Conservation (phyloP, 2,797 vertebrate species). For the Xyrichtys novacula region DNA sequence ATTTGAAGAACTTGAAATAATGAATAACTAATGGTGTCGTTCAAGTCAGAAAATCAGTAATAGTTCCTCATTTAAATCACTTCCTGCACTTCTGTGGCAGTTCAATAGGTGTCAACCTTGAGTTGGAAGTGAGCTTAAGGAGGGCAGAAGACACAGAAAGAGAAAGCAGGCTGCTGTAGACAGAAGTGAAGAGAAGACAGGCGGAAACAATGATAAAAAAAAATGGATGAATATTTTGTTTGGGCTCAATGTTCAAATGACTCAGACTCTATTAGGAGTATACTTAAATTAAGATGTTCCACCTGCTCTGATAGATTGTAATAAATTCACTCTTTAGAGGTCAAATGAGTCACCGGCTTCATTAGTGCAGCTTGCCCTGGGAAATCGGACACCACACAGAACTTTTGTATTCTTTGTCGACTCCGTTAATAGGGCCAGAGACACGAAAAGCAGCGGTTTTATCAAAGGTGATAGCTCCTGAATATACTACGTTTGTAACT, state of each 20-base stretch:
- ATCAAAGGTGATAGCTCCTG: conserved; percentile 45
- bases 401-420: conserved; percentile 36
- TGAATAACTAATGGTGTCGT: too few species aligned
- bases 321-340: conserved; percentile 66
- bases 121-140: conserved; percentile 30
- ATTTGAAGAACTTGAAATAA: not conserved
- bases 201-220: conserved; percentile 24
- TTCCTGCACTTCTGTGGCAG: conserved; percentile 27
- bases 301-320: conserved; percentile 41
- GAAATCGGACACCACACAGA: conserved; percentile 48
- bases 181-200: conserved; percentile 14
- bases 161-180: not conserved
- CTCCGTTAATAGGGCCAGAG: conserved; percentile 35
- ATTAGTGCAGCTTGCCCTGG: conserved; percentile 54
- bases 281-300: conserved; percentile 56
- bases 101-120: conserved; percentile 57
- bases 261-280: conserved; percentile 50
- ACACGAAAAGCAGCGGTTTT: conserved; percentile 33
- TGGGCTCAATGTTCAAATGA: conserved; percentile 29
- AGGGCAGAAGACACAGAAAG: conserved; percentile 1
- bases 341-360: conserved; percentile 64
- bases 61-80: conserved; percentile 2
- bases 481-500: conserved; percentile 20
- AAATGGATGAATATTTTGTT: conserved; percentile 25
- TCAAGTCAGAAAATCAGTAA: conserved; percentile 35